phyloP scores from a whole-genome alignment of 2,888 invertebrate genomes.

The Eupithecia dodoneata region DNA sequence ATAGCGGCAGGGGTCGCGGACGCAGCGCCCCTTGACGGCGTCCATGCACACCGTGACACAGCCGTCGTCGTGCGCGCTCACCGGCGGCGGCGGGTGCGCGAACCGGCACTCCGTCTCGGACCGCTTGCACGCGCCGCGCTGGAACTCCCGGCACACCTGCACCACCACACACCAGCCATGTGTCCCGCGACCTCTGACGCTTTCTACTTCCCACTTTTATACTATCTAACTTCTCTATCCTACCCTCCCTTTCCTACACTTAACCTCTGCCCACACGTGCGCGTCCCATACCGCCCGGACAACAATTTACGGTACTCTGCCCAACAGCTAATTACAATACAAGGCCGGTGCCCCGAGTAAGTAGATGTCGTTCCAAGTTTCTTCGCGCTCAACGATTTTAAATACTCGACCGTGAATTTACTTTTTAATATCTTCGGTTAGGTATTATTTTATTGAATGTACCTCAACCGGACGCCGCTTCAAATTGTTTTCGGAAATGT shows the following conservation, averaged over 20 bases:
- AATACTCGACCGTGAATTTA: constrained; percentile 6
- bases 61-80: constrained; percentile 98
- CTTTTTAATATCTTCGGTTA: constrained; percentile 22
- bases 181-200: constrained; percentile 53
- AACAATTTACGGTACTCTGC: constrained; percentile 35
- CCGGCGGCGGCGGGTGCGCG: constrained; percentile 99
- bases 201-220: neutral
- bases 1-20: constrained; percentile 99
- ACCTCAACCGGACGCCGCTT: constrained; percentile 75
- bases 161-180: constrained; percentile 81
- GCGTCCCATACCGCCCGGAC: constrained; percentile 45
- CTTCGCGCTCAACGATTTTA: constrained; percentile 34
- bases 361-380: constrained; percentile 35
- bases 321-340: constrained; percentile 30
- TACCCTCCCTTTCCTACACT: constrained; percentile 32
- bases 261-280: constrained; percentile 23
- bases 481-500: constrained; percentile 37
- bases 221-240: neutral
- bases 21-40: constrained; percentile 99
- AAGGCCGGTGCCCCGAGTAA: constrained; percentile 28
- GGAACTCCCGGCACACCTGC: constrained; percentile 99
- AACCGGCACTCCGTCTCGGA: constrained; percentile 99
- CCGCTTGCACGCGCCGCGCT: constrained; percentile 99
- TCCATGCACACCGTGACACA: constrained; percentile 99
- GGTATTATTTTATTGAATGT: constrained; percentile 28